phyloP scores from a whole-genome alignment of 2,797 vertebrate genomes.

The Centropyge bicolor region DNA sequence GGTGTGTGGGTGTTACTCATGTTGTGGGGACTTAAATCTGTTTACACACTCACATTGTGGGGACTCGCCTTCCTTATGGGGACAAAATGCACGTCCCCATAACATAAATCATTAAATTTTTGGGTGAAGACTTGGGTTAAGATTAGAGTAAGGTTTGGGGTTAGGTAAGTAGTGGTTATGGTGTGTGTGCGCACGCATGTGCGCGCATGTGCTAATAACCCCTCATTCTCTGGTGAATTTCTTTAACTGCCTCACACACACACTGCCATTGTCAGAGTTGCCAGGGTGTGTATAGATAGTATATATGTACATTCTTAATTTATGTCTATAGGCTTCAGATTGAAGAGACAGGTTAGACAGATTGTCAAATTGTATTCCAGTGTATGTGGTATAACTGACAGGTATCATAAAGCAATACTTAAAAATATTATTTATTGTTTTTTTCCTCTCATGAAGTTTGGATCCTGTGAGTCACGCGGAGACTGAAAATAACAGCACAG shows the following conservation, averaged over 20 bases:
- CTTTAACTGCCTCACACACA: slow-evolving; percentile 2
- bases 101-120: no score
- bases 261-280: neutral
- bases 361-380: slow-evolving; percentile 33
- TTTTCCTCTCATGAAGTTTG: slow-evolving; percentile 38
- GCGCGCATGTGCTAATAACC: slow-evolving; percentile 10
- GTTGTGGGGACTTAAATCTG: no score
- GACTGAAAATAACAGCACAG: slow-evolving; percentile 69
- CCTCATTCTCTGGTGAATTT: slow-evolving; percentile 10
- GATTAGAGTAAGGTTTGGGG: no score
- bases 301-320: slow-evolving; percentile 12
- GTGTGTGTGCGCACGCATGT: slow-evolving; percentile 22
- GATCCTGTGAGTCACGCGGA: slow-evolving; percentile 59
- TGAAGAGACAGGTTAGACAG: slow-evolving; percentile 16
- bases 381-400: slow-evolving; percentile 40
- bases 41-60: no score
- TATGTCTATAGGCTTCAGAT: neutral
- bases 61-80: no score
- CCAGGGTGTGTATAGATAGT: neutral
- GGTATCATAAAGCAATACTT: slow-evolving; percentile 20
- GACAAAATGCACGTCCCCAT: no score
- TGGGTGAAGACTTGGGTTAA: no score
- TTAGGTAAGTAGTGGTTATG: no score
- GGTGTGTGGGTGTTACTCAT: slow-evolving; percentile 10
- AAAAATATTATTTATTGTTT: neutral